A percentile compares a stretch with the other conserved stretches of the same genome.
These are phyloP conservation scores for Ectemnius continuus DNA, from an alignment of 2,888 invertebrate species.

Conservation along the genomic window DNA sequence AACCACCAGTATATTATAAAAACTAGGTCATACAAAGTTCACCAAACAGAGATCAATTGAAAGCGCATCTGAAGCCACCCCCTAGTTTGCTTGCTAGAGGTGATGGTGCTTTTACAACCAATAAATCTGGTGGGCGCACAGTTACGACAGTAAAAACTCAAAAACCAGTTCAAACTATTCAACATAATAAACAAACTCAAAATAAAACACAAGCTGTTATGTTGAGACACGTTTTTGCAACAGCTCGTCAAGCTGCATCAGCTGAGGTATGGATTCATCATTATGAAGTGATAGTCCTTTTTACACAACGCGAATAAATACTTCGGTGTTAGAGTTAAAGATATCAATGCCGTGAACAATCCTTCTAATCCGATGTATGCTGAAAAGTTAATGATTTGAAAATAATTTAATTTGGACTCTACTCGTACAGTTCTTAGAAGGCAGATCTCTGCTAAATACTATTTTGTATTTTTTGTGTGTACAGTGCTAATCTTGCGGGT, in stretches of 20 bases:
- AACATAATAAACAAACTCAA: conserved; percentile 69
- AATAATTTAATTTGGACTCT: neutral
- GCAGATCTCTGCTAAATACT: conserved; percentile 47
- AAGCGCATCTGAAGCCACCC: conserved; percentile 91
- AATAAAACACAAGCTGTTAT: conserved; percentile 73
- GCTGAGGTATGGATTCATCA: conserved; percentile 66
- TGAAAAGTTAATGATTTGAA: neutral
- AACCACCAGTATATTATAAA: conserved; percentile 18
- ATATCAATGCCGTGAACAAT: no score
- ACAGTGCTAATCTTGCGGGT: conserved; percentile 62
- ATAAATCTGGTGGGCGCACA: conserved; percentile 72
- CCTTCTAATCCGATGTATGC: no score
- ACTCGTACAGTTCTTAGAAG: conserved; percentile 18
- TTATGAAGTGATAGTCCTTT: neutral
- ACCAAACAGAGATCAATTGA: conserved; percentile 91
- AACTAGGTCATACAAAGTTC: conserved; percentile 91
- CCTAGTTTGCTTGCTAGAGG: conserved; percentile 84
- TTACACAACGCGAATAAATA: no score
- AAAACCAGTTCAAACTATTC: conserved; percentile 68
- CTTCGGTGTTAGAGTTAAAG: no score
- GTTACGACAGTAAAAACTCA: conserved; percentile 73
- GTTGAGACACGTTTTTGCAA: conserved; percentile 73
- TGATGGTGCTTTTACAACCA: conserved; percentile 71
- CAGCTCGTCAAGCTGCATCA: conserved; percentile 70
- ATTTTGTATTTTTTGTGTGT: conserved; percentile 61